Base-by-base conservation (phyloP, 2,888 invertebrate genomes). In the Drosophila phalerata region DNA sequence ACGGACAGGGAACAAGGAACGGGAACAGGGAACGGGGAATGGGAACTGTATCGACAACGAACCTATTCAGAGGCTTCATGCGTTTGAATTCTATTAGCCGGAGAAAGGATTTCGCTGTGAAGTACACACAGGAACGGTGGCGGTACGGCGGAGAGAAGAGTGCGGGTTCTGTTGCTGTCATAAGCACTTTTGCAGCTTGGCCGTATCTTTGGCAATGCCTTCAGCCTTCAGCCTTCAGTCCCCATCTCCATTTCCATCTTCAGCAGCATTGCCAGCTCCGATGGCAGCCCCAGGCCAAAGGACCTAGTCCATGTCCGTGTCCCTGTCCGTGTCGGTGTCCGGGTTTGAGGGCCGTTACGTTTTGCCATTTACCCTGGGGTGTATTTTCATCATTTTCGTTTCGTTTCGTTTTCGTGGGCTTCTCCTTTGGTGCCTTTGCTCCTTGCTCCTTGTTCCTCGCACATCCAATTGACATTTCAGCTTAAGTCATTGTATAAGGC, bases 401-500 rank as follows among this genome's bases (percentile, higher is more conserved):
- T 53, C 53, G 32, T 71, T 68, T 66, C 56, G 30, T 56, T 28
- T 47, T 58, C 48, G 48, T 40, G 52, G 34, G 37, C 53, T 52
- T 64, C 45, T 43, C 37, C n/a, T n/a, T 48, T 58, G 53, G 37
- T 56, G 60, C 47, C 52, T 45, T 25, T 64, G 63, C 42, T 37
- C 45, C 62, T 71, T 67, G 81, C 64, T 66, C 22, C 22, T 22
- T 22, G n/a, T n/a, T n/a, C 75, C 74, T 60, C 70, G 76, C 79
- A 79, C 89, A 87, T 87, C 88, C 85, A 89, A 85, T 85, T 85
- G 85, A 85, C 85, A 85, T 85, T 85, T 89, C 83, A 89, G 85
- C 85, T 85, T 85, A 85, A 85, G 85, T 89, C 88, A 85, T 85
- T 85, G 80, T 87, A 69, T 81, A 70, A 73, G 67, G 83, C 79